These are phyloP conservation scores for Catocala fraxini DNA, from an alignment of 2,888 invertebrate genomes.

Conservation along the genomic window DNA sequence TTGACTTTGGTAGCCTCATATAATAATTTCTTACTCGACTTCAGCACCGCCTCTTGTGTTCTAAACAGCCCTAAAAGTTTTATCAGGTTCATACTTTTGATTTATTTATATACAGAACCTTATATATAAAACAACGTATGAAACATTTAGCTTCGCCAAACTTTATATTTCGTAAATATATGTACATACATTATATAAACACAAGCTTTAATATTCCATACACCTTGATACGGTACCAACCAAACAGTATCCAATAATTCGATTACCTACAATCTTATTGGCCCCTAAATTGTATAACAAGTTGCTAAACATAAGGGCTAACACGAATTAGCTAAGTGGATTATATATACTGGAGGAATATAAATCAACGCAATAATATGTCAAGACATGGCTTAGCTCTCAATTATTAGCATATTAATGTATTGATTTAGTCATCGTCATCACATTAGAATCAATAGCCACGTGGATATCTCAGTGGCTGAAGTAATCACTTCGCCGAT, in stretches of 20 bases:
- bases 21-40: too few species aligned
- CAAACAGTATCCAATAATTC: slow-evolving; percentile 42
- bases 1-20: too few species aligned
- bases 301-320: slow-evolving; percentile 43
- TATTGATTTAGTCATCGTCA: slow-evolving; percentile 44
- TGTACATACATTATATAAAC: slow-evolving; percentile 14
- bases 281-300: slow-evolving; percentile 49
- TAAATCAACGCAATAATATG: slow-evolving; percentile 53
- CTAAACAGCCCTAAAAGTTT: too few species aligned
- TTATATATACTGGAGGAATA: slow-evolving; percentile 33
- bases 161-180: too few species aligned
- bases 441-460: slow-evolving; percentile 27
- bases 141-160: too few species aligned
- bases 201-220: slow-evolving; percentile 42
- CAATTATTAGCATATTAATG: slow-evolving; percentile 55
- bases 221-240: slow-evolving; percentile 13
- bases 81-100: too few species aligned
- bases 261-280: slow-evolving; percentile 48
- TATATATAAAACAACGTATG: too few species aligned
- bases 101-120: too few species aligned
- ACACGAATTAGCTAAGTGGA: slow-evolving; percentile 39
- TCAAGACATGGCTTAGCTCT: slow-evolving; percentile 52
- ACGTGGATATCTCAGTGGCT: too few species aligned
- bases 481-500: too few species aligned
- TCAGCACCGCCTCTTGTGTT: too few species aligned